Evolutionary conservation across 1,140 invertebrate genomes (phyloP), one percentile per base, ranked within the genome.

Genomic region (Aleiodes sp.): DNA sequence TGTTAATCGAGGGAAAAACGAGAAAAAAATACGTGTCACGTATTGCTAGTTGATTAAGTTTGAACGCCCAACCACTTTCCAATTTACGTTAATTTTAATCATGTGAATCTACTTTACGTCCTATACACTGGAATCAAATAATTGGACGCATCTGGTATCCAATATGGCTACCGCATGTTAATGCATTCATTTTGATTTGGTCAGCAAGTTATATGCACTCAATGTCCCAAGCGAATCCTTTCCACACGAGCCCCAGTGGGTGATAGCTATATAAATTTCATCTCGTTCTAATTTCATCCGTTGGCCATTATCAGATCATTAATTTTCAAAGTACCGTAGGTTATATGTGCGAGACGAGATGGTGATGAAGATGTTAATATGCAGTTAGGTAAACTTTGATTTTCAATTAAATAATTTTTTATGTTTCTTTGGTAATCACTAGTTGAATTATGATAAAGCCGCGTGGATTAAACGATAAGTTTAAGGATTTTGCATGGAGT

Each of bases 81-180:
- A n/a, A n/a, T n/a, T 19, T 7, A 16, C 41, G 19, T 46, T 46
- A 19, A 46, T 46, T 46, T 6, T 19, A 6, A 16, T 6, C 10
- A 8, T 46, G 41, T 46, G 41, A 46, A 46, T 4, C 46, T 21
- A 1, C 46, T 52, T 24, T 21, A 52, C 46, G 19, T 52, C 21
- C 26, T 9, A 68, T 65, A n/a, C 71, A 62, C 12, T 46, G 41
- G 4, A 52, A 52, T 10, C 26, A 3, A 52, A 52, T 52, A 24
- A 52, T 52, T 21, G 46, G 46, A 52, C 46, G 21, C 46, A 52
- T 52, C 16, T 16, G 19, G 3, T 26, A 57, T 21, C 70, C 73
- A 71, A 77, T 76, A 78, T 70, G 70, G 69, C 75, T 66, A 71
- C 41, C 65, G 70, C 73, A 75, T 74, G 73, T 71, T 78, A 76